Evolutionary conservation across 2,888 invertebrate species (phyloP), one percentile per base, ranked within the genome.

Genomic region (Gerris lacustris): DNA sequence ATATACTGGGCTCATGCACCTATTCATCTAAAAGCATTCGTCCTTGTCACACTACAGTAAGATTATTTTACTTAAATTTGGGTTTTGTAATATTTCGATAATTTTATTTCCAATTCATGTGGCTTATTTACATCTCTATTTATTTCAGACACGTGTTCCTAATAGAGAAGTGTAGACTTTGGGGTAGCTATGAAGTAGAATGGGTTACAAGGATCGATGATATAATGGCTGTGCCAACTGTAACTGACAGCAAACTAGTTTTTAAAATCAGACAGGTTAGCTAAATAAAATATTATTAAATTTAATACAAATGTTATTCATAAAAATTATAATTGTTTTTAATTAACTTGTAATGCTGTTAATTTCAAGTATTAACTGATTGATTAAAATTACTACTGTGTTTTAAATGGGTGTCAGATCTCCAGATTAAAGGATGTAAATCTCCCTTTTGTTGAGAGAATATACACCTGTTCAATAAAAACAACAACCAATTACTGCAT

Each of bases 151-250:
- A 89, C 78, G 83, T 92, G 71, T 86, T 90, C 79, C 82, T 89
- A 78, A 83, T 90, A 72, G 88, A 89, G 75, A 88, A 89, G 76
- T 86, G 86, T 75, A 81, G 86, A 76, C 83, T 84, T 75, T 87
- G 88, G 86, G 87, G 87, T 62, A 83, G 86, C 7, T 91, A 91
- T 88, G 88, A 88, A 76, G 83, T 89, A 45, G 90, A 90, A 79
- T 91, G 91, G 91, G 83, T 83, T 55, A 84, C 90, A 43, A 85
- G 86, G 72, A 83, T 91, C 68, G 88, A 89, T 77, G 88, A 89
- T 76, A 83, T 92, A 69, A 83, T 89, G 76, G 88, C 86, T 11
- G 84, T 87, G 15, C 89, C 90, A 2, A 80, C 82, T 71, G 80
- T 88, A 47, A 77, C 80, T 43, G 84, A 82, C 2, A 84, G 87